These are phyloP conservation scores for Andrena praecox DNA, from an alignment of 2,888 invertebrate species.

Conservation along the genomic window DNA sequence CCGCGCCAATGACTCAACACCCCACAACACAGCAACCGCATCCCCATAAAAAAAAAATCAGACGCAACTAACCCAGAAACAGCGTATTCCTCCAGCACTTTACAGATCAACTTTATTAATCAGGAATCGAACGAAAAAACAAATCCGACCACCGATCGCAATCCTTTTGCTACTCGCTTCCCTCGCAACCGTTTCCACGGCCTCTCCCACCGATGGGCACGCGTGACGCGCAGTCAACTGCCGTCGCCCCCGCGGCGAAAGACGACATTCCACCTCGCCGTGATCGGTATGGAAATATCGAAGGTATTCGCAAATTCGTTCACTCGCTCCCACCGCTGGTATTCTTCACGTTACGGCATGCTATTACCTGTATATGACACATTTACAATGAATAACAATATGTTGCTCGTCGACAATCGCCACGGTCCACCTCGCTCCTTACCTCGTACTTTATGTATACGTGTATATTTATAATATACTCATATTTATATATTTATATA, in stretches of 20 bases:
- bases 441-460: conserved; percentile 61
- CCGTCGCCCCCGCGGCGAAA: conserved; percentile 58
- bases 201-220: conserved; percentile 7
- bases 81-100: background rate
- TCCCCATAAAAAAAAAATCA: no score
- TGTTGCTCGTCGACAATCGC: conserved; percentile 76
- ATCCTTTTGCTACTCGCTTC: background rate
- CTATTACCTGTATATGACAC: conserved; percentile 81
- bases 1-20: background rate
- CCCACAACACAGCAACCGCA: no score
- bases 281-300: conserved; percentile 83
- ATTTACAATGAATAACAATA: conserved; percentile 83
- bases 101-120: background rate
- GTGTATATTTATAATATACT: conserved; percentile 57
- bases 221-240: conserved; percentile 42
- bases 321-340: conserved; percentile 8
- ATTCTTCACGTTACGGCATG: conserved; percentile 59
- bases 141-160: background rate
- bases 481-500: conserved; percentile 75
- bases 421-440: conserved; percentile 61
- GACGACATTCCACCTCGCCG: conserved; percentile 79
- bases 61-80: no score
- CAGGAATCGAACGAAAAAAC: background rate
- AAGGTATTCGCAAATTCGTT: conserved; percentile 74
- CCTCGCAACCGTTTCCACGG: conserved; percentile 2